A percentile compares a stretch with the other conserved stretches of the same genome.
phyloP scores from a whole-genome alignment of 2,888 invertebrate species.

The Molanna angustata region DNA sequence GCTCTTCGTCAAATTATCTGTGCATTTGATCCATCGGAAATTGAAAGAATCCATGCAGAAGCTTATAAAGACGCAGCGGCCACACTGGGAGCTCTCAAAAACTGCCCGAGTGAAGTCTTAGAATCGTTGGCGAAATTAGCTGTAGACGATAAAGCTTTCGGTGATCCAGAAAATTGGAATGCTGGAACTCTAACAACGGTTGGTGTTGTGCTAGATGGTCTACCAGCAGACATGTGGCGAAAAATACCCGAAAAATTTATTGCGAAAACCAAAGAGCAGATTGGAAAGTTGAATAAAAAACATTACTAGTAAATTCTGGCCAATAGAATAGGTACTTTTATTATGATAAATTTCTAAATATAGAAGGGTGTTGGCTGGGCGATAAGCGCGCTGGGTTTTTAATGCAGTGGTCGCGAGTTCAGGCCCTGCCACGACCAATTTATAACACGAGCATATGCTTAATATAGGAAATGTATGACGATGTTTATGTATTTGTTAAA shows the following conservation, averaged over 20 bases:
- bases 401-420: too few relatives aligned
- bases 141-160: slow-evolving; percentile 46
- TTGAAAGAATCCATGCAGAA: slow-evolving; percentile 52
- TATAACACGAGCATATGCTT: too few relatives aligned
- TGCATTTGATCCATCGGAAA: slow-evolving; percentile 54
- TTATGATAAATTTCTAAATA: too few relatives aligned
- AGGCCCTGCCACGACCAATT: too few relatives aligned
- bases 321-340: too few relatives aligned
- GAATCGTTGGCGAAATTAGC: slow-evolving; percentile 50
- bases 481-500: too few relatives aligned
- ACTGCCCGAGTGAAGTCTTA: slow-evolving; percentile 47
- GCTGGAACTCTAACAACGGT: slow-evolving; percentile 41
- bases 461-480: too few relatives aligned
- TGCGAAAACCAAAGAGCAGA: background rate
- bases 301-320: too few relatives aligned
- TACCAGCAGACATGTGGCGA: slow-evolving; percentile 35
- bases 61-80: slow-evolving; percentile 52
- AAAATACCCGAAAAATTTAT: slow-evolving; percentile 9
- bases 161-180: slow-evolving; percentile 45
- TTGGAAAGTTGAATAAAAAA: too few relatives aligned
- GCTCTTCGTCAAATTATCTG: slow-evolving; percentile 57
- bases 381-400: too few relatives aligned
- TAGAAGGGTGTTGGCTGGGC: too few relatives aligned
- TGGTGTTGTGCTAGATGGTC: slow-evolving; percentile 46
- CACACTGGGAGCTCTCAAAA: slow-evolving; percentile 47